A percentile compares a stretch with the other conserved stretches of the same genome.
These are phyloP conservation scores for Lepidotrigona ventralis DNA, from an alignment of 1,140 invertebrate genomes.

Conservation along the genomic window DNA sequence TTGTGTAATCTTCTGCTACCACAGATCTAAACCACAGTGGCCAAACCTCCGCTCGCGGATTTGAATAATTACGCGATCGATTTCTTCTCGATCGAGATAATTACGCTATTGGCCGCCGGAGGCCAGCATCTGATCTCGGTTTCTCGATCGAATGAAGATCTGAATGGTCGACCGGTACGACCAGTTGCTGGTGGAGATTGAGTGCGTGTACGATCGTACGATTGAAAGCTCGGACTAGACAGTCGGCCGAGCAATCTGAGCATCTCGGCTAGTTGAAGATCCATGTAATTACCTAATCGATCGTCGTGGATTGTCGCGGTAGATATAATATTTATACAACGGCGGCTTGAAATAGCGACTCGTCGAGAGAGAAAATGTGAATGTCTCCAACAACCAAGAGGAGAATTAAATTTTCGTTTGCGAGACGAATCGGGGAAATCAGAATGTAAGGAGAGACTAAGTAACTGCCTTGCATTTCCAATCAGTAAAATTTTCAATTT, in stretches of 20 bases:
- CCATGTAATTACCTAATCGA: neutral
- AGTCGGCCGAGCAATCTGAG: neutral
- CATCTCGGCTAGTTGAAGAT: constrained; percentile 8
- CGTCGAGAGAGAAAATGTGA: too few relatives aligned
- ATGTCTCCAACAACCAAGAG: too few relatives aligned
- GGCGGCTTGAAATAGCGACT: neutral
- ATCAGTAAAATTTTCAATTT: neutral
- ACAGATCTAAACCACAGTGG: neutral
- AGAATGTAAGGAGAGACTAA: too few relatives aligned
- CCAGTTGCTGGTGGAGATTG: neutral
- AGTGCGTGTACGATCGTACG: neutral
- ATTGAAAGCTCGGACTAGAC: neutral
- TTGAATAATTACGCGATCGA: constrained; percentile 17
- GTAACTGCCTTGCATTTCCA: too few relatives aligned
- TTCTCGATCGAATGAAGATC: neutral
- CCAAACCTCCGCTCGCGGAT: neutral
- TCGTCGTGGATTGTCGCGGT: neutral
- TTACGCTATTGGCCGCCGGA: neutral
- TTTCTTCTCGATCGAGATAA: constrained; percentile 22
- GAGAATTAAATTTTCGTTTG: too few relatives aligned
- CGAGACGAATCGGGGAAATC: too few relatives aligned
- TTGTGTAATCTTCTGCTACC: neutral
- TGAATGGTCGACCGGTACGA: neutral
- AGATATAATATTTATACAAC: neutral
- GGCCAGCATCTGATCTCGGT: neutral